Evolutionary conservation across 1,140 invertebrate genomes (phyloP).

Genomic region (Platorchestia sp.): DNA sequence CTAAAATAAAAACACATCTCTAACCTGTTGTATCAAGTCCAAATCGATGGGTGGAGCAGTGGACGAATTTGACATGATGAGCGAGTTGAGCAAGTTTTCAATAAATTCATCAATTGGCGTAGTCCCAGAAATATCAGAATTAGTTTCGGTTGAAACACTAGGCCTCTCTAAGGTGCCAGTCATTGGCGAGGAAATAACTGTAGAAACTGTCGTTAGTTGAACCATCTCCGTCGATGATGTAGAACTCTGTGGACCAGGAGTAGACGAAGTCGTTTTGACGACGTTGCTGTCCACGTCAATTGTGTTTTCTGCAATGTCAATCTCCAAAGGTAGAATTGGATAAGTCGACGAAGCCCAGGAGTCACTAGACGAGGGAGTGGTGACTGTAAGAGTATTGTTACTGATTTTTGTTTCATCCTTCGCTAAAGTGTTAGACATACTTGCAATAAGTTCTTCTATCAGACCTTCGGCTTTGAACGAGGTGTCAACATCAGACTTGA

Average conservation of each 20-base stretch:
- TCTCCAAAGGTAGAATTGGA: constrained; percentile 29
- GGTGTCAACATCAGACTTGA: background rate
- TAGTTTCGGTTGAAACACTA: background rate
- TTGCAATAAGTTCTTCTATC: constrained; percentile 26
- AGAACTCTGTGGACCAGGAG: background rate
- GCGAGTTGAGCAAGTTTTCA: constrained; percentile 22
- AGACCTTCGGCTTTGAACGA: background rate
- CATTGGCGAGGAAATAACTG: background rate
- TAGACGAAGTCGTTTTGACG: background rate
- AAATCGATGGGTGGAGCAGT: constrained; percentile 28
- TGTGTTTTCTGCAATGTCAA: constrained; percentile 23
- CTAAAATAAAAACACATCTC: background rate
- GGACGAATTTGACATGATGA: background rate
- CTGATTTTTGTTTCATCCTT: background rate
- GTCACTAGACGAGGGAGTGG: constrained; percentile 11
- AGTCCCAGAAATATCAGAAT: background rate
- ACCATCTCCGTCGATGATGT: background rate
- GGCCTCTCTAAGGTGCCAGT: background rate
- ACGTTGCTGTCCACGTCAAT: constrained; percentile 33
- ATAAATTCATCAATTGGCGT: constrained; percentile 35
- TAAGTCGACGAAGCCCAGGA: constrained; percentile 55
- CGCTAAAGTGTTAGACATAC: background rate
- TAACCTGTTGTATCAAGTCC: constrained; percentile 32
- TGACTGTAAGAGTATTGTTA: background rate
- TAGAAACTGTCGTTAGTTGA: background rate